Evolutionary conservation across 2,888 invertebrate genomes (phyloP), one percentile per base, ranked within the genome.

Genomic region (Erpobdella octoculata): DNA sequence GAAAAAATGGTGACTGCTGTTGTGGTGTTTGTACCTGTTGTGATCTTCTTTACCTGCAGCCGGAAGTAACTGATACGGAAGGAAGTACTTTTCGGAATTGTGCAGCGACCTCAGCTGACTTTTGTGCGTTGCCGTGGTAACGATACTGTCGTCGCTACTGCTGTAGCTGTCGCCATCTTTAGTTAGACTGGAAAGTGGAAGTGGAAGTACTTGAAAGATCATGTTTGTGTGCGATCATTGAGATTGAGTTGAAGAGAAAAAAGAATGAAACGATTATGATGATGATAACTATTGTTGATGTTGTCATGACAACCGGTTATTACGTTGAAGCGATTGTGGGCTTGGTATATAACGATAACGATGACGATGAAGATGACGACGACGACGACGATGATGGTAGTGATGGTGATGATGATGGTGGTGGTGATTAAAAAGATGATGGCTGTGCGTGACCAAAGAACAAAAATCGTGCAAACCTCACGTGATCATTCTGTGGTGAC

Each of bases 131-230:
- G 62, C 62, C 33, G 33, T 62, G 35, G 35, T 28, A 35, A 62
- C 35, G 33, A 62, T 31, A 35, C 35, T 62, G 3, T 62, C 62
- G 62, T 62, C 62, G 62, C 35, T 62, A 35, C 35, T 62, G 62
- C 35, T 62, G 62, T n/a, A 33, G 62, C 62, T 62, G 28, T 53
- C 53, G 53, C 28, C 28, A 21, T 53, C 28, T n/a, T n/a, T n/a
- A n/a, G n/a, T n/a, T n/a, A n/a, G n/a, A n/a, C n/a, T n/a, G n/a
- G n/a, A n/a, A n/a, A n/a, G n/a, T n/a, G n/a, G n/a, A n/a, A n/a
- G n/a, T n/a, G n/a, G n/a, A n/a, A n/a, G n/a, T n/a, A n/a, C n/a
- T n/a, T n/a, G n/a, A n/a, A n/a, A n/a, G n/a, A n/a, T n/a, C n/a
- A n/a, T n/a, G n/a, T n/a, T n/a, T n/a, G n/a, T n/a, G n/a, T n/a